Base-by-base conservation (phyloP, 2,113 vertebrate genomes). In the Camarhynchus parvulus region DNA sequence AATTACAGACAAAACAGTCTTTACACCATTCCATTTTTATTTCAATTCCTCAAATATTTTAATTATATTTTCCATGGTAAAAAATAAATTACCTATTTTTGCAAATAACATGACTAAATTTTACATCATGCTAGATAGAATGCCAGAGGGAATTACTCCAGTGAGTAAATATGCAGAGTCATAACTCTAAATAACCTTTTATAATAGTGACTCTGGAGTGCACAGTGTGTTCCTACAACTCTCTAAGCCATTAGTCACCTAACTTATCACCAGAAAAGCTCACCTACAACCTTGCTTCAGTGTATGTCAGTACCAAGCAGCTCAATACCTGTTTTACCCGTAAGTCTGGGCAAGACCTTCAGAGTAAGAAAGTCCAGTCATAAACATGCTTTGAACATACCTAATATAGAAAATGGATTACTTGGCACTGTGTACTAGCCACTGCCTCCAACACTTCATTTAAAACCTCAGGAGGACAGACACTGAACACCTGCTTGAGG, bases 401-500 rank as follows among this genome's bases (percentile, higher is more conserved):
- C 35, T n/a, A 66, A 81, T 15, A 44, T 5, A 20, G 15, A 55
- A 46, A 84, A 81, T 2, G 4, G 24, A 59, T 13, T 67, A 44
- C 30, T 56, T 50, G 0, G 8, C 35, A 31, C 8, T 8, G n/a
- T 0, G 0, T 39, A 46, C 10, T 7, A 44, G 58, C 13, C 21
- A 52, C 19, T 6, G 6, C 13, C 50, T 66, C 33, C 44, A 89
- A 21, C 7, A 20, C 18, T 42, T 67, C 15, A 30, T 15, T 59
- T n/a, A 70, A 67, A 69, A 41, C 24, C 31, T 79, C 13, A 0
- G 13, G 24, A 82, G 30, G 7, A 70, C 20, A 62, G 21, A 66
- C 23, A 39, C 2, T 68, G 14, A 68, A 11, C 30, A 56, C 16
- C 52, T 55, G 13, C 20, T 74, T 5, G 14, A 37, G n/a, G 5